These are phyloP conservation scores for Adelosebastes latens DNA, from an alignment of 2,797 vertebrate species.

Conservation along the genomic window DNA sequence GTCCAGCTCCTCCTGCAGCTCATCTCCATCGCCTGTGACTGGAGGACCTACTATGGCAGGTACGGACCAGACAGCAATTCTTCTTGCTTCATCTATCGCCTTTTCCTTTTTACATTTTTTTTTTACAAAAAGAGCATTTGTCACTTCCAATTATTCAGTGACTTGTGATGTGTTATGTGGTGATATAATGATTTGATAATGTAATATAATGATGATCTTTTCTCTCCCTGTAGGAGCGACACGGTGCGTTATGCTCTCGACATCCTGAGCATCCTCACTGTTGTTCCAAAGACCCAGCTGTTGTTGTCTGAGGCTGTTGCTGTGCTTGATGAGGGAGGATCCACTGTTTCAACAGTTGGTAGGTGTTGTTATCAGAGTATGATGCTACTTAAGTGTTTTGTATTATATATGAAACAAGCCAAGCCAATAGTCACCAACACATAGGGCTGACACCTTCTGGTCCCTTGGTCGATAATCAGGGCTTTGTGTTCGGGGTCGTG, in stretches of 20 bases:
- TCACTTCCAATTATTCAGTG: not conserved
- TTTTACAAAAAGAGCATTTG: not conserved
- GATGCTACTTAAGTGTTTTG: not conserved
- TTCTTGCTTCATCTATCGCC: not conserved
- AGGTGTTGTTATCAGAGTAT: constrained; percentile 56
- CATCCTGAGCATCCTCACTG: constrained; percentile 96
- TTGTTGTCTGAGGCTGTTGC: constrained; percentile 93
- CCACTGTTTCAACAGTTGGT: constrained; percentile 95
- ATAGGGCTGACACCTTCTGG: no score
- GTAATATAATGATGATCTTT: not conserved
- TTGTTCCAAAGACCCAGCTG: constrained; percentile 97
- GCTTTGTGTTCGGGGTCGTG: no score
- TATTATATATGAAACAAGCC: not conserved
- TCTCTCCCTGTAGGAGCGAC: constrained; percentile 87
- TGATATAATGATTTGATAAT: not conserved
- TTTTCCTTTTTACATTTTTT: not conserved
- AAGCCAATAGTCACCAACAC: no score
- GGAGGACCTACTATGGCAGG: constrained; percentile 99
- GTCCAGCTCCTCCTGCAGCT: constrained; percentile 97
- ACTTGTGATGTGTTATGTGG: not conserved
- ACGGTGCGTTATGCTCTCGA: constrained; percentile 97
- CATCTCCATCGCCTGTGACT: constrained; percentile 97
- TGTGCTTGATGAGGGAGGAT: constrained; percentile 93
- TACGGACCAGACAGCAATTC: constrained; percentile 55
- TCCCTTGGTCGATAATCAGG: no score